Base-by-base conservation (phyloP, 2,888 invertebrate species). In the Coremacera marginata region DNA sequence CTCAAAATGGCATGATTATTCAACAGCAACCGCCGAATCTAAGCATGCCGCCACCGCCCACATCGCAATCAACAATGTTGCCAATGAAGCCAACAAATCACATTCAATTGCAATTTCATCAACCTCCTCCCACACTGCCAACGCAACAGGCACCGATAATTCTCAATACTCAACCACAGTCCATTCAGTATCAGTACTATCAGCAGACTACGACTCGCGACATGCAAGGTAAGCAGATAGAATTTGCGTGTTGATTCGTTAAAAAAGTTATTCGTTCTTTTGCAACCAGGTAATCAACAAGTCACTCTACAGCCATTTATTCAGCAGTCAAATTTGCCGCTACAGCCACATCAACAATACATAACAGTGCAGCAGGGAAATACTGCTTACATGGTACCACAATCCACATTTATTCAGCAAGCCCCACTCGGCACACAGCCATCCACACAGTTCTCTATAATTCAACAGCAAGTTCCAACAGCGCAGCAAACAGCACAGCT, bases 351-450 rank as follows among this genome's bases (percentile, higher is more conserved):
- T 31, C 84, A 83, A 62, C 83, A 84, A 25, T 83, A 78, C 75
- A 83, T 84, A 11, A 82, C 83, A 1, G 81, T 84, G 31, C 73
- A 73, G 8, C 84, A 84, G 31, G 83, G 83, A 0, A 84, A 82
- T 65, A 82, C 84, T 7, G 81, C 84, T 0, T 84, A 82, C 55
- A 83, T 84, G 83, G 79, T 84, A 67, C 84, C 84, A 8, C 84
- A 84, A 9, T 82, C 84, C 37, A 83, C 83, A 67, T 80, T 83
- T 62, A 82, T 82, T n/a, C 81, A 82, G 37, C 82, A 82, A 55
- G 70, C 80, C 8, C 77, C 76, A 5, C 57, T 78, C 14, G 78
- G 70, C 2, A 34, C 70, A 0, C 81, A 79, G 5, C 80, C 76
- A 1, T 73, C 81, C 2, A 75, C 81, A 1, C 81, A 81, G 60